phyloP scores from a whole-genome alignment of 2,888 invertebrate species.

The Philaethria dido region DNA sequence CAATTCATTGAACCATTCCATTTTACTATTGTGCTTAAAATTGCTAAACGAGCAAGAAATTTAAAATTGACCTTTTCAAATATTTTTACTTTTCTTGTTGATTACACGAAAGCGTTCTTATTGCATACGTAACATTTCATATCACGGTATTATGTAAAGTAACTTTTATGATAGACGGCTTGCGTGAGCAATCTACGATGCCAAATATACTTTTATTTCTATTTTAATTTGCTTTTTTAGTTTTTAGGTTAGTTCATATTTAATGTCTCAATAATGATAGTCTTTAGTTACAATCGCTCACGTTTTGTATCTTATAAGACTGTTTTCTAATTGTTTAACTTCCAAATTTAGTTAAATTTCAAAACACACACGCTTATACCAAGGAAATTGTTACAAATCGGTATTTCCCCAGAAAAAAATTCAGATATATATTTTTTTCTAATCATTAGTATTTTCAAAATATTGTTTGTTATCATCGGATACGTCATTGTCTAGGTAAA shows the following conservation, averaged over 20 bases:
- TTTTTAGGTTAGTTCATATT: slow-evolving; percentile 28
- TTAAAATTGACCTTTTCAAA: slow-evolving; percentile 29
- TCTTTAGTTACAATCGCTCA: background rate
- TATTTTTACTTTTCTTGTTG: slow-evolving; percentile 18
- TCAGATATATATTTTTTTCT: too few species aligned
- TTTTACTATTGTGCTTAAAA: too few species aligned
- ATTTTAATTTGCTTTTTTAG: slow-evolving; percentile 5
- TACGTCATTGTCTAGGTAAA: too few species aligned
- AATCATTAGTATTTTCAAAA: too few species aligned
- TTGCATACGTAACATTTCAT: slow-evolving; percentile 27
- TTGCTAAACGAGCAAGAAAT: background rate
- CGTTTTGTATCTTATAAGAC: slow-evolving; percentile 13
- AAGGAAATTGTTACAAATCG: background rate
- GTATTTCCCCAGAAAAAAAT: too few species aligned
- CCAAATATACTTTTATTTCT: slow-evolving; percentile 24
- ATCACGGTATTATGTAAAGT: slow-evolving; percentile 33
- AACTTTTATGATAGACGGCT: slow-evolving; percentile 33
- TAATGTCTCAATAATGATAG: slow-evolving; percentile 29
- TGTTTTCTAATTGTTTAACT: background rate
- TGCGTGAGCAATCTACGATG: slow-evolving; percentile 35
- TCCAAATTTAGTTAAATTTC: too few species aligned
- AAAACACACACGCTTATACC: background rate
- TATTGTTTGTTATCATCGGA: too few species aligned
- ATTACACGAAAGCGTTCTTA: slow-evolving; percentile 31
- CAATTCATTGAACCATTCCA: too few species aligned